A percentile compares a stretch with the other conserved stretches of the same genome.
Evolutionary conservation across 2,888 invertebrate genomes (phyloP).

Genomic region (Cephus pygmeus): DNA sequence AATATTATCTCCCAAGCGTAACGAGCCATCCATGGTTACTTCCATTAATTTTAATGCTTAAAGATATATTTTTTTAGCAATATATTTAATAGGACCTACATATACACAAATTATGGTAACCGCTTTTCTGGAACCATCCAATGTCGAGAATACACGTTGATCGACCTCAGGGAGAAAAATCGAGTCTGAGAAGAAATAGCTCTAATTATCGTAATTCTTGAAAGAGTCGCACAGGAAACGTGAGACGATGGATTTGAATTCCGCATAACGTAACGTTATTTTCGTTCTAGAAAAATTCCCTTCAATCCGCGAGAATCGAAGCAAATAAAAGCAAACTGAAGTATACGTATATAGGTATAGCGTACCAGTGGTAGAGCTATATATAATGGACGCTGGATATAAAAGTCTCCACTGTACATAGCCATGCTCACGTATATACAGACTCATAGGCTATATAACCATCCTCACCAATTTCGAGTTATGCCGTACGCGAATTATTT

Average conservation of each 20-base stretch:
- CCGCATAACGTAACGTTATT: neutral
- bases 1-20: neutral
- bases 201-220: neutral
- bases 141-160: neutral
- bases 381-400: neutral
- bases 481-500: neutral
- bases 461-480: neutral
- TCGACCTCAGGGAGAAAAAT: neutral
- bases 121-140: neutral
- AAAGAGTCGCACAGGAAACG: neutral
- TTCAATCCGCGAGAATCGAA: neutral
- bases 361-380: neutral
- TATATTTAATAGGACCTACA: neutral
- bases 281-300: neutral
- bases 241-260: neutral
- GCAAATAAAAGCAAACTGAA: neutral
- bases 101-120: neutral
- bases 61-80: neutral
- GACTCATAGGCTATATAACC: neutral
- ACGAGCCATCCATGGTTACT: neutral
- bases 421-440: neutral
- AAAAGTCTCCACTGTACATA: neutral
- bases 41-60: neutral
- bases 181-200: neutral
- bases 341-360: no score